Base-by-base conservation (phyloP, 2,113 vertebrate genomes). In the Rhinichthys klamathensis region DNA sequence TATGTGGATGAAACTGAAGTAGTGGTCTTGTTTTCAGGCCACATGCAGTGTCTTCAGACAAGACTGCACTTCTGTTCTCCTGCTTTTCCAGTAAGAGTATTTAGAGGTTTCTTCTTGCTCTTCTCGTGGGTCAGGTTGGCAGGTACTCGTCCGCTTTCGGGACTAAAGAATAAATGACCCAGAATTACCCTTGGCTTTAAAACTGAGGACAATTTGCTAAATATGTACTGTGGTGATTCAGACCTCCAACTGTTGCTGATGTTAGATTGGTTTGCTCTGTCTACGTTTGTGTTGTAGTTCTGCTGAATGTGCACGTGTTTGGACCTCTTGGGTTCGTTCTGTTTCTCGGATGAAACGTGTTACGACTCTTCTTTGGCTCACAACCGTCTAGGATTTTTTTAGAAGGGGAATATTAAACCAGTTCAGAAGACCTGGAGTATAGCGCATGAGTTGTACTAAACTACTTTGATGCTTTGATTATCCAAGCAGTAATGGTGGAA, bases 51-150 rank as follows among this genome's bases (percentile, higher is more conserved):
- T 89, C 91, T 88, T 89, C 58, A 81, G 88, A 90, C 89, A 89
- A 80, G 72, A 90, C 92, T 91, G 91, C 91, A 90, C 91, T 93
- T 92, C 89, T 93, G 91, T 93, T 87, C 90, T 91, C 88, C 86
- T 85, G 88, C 54, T 49, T 86, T 92, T 92, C 88, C 89, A 91
- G 92, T 91, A 92, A 92, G 91, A 90, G 82, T 91, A 92, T 93
- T 93, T 93, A 91, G 88, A 91, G 85, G 76, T 86, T 89, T 67
- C 35, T 89, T 86, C 85, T 89, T 88, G 12, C 38, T 83, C n/a
- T 75, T 80, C 49, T 35, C 32, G 49, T 67, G 78, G 51, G 85
- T 21, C 82, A 51, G 80, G 54, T 81, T 87, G 86, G 88, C 86
- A 85, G 88, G 83, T 49, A 83, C 46, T 74, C 49, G 1, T 86